Evolutionary conservation across 2,888 invertebrate species (phyloP).

Genomic region (Teinopalpus imperialis): DNA sequence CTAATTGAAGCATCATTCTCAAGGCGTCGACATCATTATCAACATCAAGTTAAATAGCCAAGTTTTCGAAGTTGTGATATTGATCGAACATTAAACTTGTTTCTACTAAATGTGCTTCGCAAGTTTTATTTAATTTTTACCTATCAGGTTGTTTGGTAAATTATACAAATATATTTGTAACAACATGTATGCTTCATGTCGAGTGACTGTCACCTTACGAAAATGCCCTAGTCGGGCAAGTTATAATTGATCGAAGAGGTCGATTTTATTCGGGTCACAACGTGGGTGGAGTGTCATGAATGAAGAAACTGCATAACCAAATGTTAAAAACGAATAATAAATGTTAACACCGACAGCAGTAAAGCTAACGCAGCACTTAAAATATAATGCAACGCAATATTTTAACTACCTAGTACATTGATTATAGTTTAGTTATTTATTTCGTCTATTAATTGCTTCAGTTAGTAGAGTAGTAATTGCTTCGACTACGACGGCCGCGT

Average conservation of each 20-base stretch:
- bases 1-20: slow-evolving; percentile 72
- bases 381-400: too few species aligned
- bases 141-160: too few species aligned
- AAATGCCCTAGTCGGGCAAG: slow-evolving; percentile 32
- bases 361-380: not conserved
- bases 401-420: too few species aligned
- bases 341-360: slow-evolving; percentile 6
- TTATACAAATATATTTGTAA: slow-evolving; percentile 1
- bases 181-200: slow-evolving; percentile 32
- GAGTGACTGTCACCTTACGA: slow-evolving; percentile 39
- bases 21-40: slow-evolving; percentile 30
- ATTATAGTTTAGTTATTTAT: too few species aligned
- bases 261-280: slow-evolving; percentile 42
- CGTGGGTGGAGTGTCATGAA: slow-evolving; percentile 40
- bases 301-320: slow-evolving; percentile 25
- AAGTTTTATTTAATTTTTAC: too few species aligned
- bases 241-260: slow-evolving; percentile 44
- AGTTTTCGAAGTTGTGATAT: not conserved
- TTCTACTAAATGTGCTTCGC: too few species aligned
- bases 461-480: too few species aligned
- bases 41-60: slow-evolving; percentile 13
- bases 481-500: too few species aligned
- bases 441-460: too few species aligned
- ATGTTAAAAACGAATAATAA: slow-evolving; percentile 4
- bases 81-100: slow-evolving; percentile 4